Percentiles rank a stretch among this genome's conserved stretches.
Evolutionary conservation across 2,888 invertebrate species (phyloP).

Genomic region (Dendrolimus pini): DNA sequence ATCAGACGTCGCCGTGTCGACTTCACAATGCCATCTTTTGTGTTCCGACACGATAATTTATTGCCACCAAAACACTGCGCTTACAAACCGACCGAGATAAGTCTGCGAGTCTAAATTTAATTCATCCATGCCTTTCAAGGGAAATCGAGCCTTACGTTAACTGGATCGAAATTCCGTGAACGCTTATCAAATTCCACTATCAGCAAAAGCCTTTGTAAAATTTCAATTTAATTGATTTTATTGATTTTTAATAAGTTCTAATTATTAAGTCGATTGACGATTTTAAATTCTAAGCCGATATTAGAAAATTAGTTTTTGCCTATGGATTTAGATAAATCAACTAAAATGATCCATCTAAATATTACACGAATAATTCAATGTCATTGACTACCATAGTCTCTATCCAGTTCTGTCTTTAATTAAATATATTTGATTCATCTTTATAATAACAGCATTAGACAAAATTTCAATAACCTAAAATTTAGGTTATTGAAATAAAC

Average conservation of each 20-base stretch:
- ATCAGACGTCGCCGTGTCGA: constrained; percentile 66
- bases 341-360: too few relatives aligned
- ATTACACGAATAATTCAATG: too few relatives aligned
- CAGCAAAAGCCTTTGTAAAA: constrained; percentile 4
- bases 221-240: constrained; percentile 7
- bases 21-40: constrained; percentile 70
- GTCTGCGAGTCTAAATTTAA: constrained; percentile 47
- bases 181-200: constrained; percentile 7
- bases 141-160: constrained; percentile 17
- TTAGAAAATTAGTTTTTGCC: too few relatives aligned
- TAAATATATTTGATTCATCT: too few relatives aligned
- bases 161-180: background rate
- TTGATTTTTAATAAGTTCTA: too few relatives aligned
- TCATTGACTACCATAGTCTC: too few relatives aligned
- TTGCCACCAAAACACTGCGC: constrained; percentile 56
- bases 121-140: constrained; percentile 31
- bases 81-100: constrained; percentile 54
- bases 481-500: constrained; percentile 17
- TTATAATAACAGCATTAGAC: too few relatives aligned
- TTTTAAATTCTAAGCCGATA: too few relatives aligned
- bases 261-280: too few relatives aligned
- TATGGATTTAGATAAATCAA: too few relatives aligned
- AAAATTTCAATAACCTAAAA: too few relatives aligned
- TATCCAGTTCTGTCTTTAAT: too few relatives aligned
- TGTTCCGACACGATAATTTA: constrained; percentile 69